Conservation (phyloP, 2,797 vertebrate species). For the Coilia nasus region DNA sequence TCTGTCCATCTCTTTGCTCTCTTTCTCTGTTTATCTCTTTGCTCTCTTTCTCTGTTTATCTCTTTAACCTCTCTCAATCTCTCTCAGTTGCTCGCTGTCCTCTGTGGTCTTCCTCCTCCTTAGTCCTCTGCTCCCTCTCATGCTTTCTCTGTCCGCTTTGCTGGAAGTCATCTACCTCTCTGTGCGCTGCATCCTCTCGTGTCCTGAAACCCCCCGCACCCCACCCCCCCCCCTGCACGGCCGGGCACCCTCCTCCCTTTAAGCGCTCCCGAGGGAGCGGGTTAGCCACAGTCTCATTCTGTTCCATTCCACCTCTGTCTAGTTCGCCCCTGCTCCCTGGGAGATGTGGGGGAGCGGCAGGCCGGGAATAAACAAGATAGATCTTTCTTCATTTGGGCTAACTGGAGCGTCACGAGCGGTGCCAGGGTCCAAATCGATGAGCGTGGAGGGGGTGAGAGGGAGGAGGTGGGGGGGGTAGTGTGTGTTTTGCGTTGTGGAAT, state of each 20-base stretch:
- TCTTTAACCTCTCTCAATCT: background rate
- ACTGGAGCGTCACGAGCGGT: conserved; percentile 57
- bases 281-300: conserved; percentile 48
- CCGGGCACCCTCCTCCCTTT: background rate
- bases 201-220: too few relatives aligned
- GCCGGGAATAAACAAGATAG: conserved; percentile 58
- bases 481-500: too few relatives aligned
- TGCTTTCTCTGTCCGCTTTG: background rate
- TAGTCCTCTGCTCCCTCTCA: background rate
- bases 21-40: too few relatives aligned
- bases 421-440: conserved; percentile 60
- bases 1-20: too few relatives aligned
- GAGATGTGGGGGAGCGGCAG: conserved; percentile 40
- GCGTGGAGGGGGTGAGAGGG: conserved; percentile 17
- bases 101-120: too few relatives aligned
- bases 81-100: background rate
- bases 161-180: background rate
- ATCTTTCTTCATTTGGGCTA: conserved; percentile 56
- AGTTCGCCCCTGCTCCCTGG: background rate
- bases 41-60: background rate
- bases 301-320: conserved; percentile 40
- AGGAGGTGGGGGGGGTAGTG: background rate
- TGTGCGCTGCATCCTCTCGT: background rate
- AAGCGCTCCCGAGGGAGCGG: conserved; percentile 31
- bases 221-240: background rate